Evolutionary conservation across 1,140 invertebrate genomes (phyloP).

Genomic region (Radopholus similis): DNA sequence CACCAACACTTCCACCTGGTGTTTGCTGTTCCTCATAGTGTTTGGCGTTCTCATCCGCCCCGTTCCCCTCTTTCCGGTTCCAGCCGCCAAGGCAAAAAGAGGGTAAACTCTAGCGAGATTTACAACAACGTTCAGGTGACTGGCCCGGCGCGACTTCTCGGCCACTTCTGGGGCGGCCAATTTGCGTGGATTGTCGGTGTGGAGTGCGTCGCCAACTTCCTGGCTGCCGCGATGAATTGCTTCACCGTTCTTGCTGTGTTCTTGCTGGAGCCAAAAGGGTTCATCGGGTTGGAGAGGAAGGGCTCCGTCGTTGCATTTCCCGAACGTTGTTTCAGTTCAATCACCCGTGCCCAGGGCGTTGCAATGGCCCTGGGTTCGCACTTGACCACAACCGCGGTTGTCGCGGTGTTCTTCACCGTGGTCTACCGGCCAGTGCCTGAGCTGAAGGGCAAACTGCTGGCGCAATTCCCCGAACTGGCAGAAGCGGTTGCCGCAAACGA

Average conservation of each 20-base stretch:
- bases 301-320: no score
- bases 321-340: background rate
- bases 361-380: background rate
- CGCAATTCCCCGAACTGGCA: background rate
- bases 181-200: constrained; percentile 22
- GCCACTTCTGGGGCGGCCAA: constrained; percentile 21
- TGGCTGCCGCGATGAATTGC: constrained; percentile 16
- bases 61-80: constrained; percentile 18
- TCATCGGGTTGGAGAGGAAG: no score
- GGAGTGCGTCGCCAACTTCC: constrained; percentile 6
- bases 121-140: background rate
- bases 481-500: background rate
- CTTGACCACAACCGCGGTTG: background rate
- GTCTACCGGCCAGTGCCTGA: background rate
- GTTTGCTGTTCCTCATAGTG: constrained; percentile 24
- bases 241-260: constrained; percentile 21
- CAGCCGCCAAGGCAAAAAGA: constrained; percentile 9
- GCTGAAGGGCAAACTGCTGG: background rate
- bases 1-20: constrained; percentile 24
- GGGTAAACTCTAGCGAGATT: background rate
- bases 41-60: constrained; percentile 19
- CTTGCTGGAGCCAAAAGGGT: background rate
- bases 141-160: background rate
- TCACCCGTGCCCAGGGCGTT: background rate
- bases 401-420: background rate